Evolutionary conservation across 2,888 invertebrate genomes (phyloP).

Genomic region (Tineola bisselliella): DNA sequence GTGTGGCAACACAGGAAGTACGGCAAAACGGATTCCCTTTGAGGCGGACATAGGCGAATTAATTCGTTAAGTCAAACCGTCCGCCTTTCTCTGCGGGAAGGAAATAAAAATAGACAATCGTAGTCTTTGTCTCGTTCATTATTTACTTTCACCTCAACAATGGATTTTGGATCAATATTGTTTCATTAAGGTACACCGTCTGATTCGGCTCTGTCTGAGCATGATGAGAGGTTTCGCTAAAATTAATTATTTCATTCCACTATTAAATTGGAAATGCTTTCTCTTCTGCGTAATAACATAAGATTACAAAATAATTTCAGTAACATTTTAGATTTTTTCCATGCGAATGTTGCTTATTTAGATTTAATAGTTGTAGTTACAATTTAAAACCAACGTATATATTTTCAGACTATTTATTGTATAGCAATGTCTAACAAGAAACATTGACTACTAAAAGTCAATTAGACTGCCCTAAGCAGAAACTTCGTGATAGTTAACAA

Average conservation of each 20-base stretch:
- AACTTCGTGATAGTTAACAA: background rate
- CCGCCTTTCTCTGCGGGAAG: constrained; percentile 28
- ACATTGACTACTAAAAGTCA: background rate
- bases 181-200: background rate
- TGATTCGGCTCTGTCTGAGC: background rate
- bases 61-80: constrained; percentile 39
- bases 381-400: too few relatives aligned
- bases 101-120: constrained; percentile 38
- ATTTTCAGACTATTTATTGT: background rate
- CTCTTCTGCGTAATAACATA: background rate
- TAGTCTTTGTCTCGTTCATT: constrained; percentile 8
- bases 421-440: background rate
- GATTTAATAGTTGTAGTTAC: too few relatives aligned
- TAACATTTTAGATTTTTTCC: too few relatives aligned
- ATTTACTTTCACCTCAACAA: constrained; percentile 11
- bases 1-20: constrained; percentile 25
- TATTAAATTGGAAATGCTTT: background rate
- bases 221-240: background rate
- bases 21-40: constrained; percentile 33
- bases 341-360: too few relatives aligned
- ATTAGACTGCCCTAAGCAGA: background rate
- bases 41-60: constrained; percentile 38
- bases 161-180: constrained; percentile 7
- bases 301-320: too few relatives aligned
- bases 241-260: background rate